Evolutionary conservation across 2,888 invertebrate genomes (phyloP), one percentile per base, ranked within the genome.

Genomic region (Lamproptera curius): DNA sequence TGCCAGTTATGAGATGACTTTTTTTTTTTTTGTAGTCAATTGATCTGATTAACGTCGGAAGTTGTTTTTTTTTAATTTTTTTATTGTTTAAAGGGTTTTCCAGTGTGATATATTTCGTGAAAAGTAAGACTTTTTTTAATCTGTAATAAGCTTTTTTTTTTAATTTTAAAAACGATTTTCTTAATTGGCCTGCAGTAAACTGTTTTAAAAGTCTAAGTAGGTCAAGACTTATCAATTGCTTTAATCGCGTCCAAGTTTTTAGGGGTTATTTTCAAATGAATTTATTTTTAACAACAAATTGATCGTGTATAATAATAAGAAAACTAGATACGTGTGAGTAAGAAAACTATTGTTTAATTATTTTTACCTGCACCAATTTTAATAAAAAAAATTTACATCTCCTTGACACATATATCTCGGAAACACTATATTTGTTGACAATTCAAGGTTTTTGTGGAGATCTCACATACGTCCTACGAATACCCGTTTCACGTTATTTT

Each of bases 341-440:
- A 8, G 23, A 23, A 23, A 23, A 23, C 4, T 23, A 23, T 23
- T 23, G 23, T 23, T 23, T 6, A 8, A 23, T 23, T 6, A 6
- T 23, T 23, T 23, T 10, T 28, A 28, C 2, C 2, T 28, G n/a
- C n/a, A 13, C 14, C 9, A 14, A 34, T 34, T 6, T 9, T 13
- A 34, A 34, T 3, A 34, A 11, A 34, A 34, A 28, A 28, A 28
- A 28, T 2, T 10, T 28, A 28, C 28, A n/a, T 40, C n/a, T 13
- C 33, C 41, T 33, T 42, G 42, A 42, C 40, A 39, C 13, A 40
- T 15, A 26, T 39, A 28, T 40, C 15, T 14, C n/a, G 31, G 31
- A 13, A 31, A 40, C 14, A 13, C 16, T 15, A 28, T 15, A 40
- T 40, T 16, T 26, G 28, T 28, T 33, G 33, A 42, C 31, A 33